Evolutionary conservation across 2,113 vertebrate species (phyloP).

Genomic region (Sphaerodactylus townsendi): DNA sequence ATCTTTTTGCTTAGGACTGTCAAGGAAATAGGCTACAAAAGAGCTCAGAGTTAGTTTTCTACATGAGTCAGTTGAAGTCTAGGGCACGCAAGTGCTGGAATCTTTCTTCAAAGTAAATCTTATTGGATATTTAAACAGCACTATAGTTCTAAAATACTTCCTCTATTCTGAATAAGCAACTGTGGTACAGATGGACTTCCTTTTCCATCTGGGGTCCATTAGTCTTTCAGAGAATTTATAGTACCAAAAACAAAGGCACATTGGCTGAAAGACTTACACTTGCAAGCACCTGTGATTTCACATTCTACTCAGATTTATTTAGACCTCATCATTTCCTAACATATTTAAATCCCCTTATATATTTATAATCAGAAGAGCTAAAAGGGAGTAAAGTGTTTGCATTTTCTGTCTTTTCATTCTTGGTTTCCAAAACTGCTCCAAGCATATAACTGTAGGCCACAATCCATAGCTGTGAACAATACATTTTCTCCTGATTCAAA

Average conservation of each 20-base stretch:
- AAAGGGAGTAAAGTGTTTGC: neutral
- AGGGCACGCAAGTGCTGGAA: no score
- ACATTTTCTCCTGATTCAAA: neutral
- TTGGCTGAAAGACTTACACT: neutral
- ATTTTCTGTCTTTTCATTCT: neutral
- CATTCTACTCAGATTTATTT: neutral
- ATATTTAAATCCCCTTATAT: neutral
- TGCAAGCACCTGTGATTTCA: neutral
- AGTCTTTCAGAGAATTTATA: neutral
- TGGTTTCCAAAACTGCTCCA: no score
- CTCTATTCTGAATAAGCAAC: neutral
- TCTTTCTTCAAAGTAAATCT: neutral
- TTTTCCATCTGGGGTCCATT: neutral
- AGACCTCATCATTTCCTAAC: neutral
- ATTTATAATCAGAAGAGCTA: neutral
- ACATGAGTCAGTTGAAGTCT: constrained; percentile 16
- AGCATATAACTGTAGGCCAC: neutral
- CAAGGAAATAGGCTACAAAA: neutral
- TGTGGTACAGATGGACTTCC: neutral
- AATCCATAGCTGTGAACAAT: neutral
- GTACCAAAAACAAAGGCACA: neutral
- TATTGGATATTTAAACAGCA: neutral
- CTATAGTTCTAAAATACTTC: neutral
- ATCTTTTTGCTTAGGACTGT: constrained; percentile 2
- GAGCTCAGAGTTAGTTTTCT: neutral